Conservation (phyloP, 1,140 invertebrate species). For the Chrysomallon squamiferum region DNA sequence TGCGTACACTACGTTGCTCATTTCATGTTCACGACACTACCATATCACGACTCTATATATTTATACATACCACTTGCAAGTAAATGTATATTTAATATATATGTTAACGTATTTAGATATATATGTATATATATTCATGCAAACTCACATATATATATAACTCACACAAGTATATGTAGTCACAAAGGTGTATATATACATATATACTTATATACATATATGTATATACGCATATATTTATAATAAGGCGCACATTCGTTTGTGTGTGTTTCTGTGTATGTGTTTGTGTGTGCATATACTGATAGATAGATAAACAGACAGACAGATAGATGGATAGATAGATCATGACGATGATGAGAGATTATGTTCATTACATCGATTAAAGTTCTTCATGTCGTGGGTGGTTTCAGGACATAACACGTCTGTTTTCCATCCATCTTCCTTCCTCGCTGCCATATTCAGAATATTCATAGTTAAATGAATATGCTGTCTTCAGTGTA, state of each 20-base stretch:
- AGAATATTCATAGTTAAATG: too few species aligned
- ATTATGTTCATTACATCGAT: neutral
- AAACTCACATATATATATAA: neutral
- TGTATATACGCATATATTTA: conserved; percentile 6
- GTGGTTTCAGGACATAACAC: neutral
- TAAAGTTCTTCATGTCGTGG: neutral
- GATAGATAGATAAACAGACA: too few species aligned
- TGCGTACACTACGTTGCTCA: too few species aligned
- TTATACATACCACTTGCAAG: neutral
- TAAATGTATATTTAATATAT: neutral
- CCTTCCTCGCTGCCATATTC: neutral
- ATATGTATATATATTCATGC: conserved; percentile 1
- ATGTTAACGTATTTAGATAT: neutral
- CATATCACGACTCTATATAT: neutral
- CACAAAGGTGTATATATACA: neutral
- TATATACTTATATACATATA: conserved; percentile 5
- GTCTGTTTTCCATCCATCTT: neutral
- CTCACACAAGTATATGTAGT: neutral
- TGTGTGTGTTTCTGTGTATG: neutral
- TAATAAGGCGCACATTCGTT: too few species aligned
- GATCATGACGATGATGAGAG: neutral
- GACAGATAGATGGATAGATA: neutral
- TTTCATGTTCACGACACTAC: neutral
- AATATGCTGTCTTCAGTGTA: neutral
- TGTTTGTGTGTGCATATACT: neutral